A percentile compares a stretch with the other conserved stretches of the same genome.
phyloP scores from a whole-genome alignment of 2,797 vertebrate genomes.

The Picus viridis region DNA sequence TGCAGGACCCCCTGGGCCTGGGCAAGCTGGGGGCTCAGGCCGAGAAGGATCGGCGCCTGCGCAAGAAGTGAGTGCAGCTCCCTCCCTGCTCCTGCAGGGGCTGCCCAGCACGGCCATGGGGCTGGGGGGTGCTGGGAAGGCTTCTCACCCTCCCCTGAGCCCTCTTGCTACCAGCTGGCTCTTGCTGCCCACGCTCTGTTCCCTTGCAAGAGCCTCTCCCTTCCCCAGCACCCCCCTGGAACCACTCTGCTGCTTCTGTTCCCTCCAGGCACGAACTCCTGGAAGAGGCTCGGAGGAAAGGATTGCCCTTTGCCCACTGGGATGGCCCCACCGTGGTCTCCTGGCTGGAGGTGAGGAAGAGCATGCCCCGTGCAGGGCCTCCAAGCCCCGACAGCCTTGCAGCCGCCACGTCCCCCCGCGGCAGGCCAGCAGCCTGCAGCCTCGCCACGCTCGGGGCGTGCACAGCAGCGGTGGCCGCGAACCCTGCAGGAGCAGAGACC shows the following conservation, averaged over 20 bases:
- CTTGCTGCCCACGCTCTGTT: background rate
- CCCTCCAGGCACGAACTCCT: conserved; percentile 90
- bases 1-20: conserved; percentile 91
- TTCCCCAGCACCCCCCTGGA: background rate
- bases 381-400: rapidly evolving
- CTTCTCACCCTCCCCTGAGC: background rate
- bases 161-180: background rate
- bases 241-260: background rate
- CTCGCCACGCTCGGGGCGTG: background rate
- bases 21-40: conserved; percentile 94
- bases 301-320: conserved; percentile 94
- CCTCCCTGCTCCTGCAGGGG: background rate
- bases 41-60: conserved; percentile 92
- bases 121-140: background rate
- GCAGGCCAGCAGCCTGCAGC: background rate
- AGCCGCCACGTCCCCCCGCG: background rate
- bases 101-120: no score
- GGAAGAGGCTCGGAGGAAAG: conserved; percentile 93
- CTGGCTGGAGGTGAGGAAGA: conserved; percentile 90
- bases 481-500: background rate
- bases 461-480: rapidly evolving
- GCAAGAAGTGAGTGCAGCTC: conserved; percentile 88
- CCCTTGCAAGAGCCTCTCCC: background rate
- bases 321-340: conserved; percentile 95
- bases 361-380: rapidly evolving